phyloP scores from a whole-genome alignment of 2,888 invertebrate species.

The Cryptophagus acutangulus region DNA sequence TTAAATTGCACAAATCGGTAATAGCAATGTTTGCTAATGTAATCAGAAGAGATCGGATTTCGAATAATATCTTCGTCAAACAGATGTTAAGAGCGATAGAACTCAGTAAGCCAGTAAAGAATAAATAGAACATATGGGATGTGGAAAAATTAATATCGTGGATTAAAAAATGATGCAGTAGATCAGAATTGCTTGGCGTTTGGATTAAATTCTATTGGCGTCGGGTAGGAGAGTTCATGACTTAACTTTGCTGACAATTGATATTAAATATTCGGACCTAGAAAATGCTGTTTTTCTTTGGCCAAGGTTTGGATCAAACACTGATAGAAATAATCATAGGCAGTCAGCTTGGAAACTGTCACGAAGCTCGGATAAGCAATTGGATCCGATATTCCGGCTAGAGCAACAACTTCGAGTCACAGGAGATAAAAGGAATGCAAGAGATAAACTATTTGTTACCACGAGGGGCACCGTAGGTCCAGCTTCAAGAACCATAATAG shows the following conservation, averaged over 20 bases:
- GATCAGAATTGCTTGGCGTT: no score
- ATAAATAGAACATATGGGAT: no score
- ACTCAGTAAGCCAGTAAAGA: no score
- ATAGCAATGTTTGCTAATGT: conserved; percentile 25
- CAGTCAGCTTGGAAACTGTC: conserved; percentile 22
- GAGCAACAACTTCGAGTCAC: no score
- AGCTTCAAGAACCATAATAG: no score
- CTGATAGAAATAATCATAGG: conserved; percentile 16
- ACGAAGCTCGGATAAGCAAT: conserved; percentile 5
- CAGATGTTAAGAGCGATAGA: no score
- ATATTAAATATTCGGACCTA: conserved; percentile 10
- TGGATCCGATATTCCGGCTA: conserved; percentile 17
- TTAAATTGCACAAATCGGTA: conserved; percentile 29
- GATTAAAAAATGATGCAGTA: no score
- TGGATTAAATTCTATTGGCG: no score
- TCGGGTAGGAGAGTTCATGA: conserved; percentile 19
- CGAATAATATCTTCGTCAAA: conserved; percentile 19
- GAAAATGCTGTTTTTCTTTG: conserved; percentile 20
- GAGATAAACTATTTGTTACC: no score
- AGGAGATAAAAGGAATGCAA: no score
- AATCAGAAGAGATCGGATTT: neutral
- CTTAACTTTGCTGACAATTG: conserved; percentile 14
- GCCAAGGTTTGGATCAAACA: conserved; percentile 30
- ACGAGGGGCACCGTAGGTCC: no score
- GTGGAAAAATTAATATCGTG: no score